phyloP scores from a whole-genome alignment of 2,797 vertebrate genomes.

The Bovichtus diacanthus region DNA sequence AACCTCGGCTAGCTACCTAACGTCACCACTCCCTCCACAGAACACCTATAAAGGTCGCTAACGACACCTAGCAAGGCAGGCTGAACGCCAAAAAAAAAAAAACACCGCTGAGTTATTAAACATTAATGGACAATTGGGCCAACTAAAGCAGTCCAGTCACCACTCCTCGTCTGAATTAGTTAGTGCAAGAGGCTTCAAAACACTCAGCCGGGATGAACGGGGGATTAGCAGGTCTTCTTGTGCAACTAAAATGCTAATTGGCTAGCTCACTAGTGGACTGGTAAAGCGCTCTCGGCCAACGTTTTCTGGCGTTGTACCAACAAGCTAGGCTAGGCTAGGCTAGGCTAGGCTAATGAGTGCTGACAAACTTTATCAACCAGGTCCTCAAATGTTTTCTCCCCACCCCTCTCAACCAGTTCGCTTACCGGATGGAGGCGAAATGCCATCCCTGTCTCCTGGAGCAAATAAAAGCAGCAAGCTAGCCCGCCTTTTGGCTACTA shows the following conservation, averaged over 20 bases:
- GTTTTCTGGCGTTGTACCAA: constrained; percentile 68
- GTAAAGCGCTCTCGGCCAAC: constrained; percentile 61
- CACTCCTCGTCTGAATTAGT: constrained; percentile 6
- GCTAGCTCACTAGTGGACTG: constrained; percentile 60
- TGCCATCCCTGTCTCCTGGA: constrained; percentile 63
- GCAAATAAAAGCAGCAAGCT: constrained; percentile 31
- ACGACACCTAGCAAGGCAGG: constrained; percentile 41
- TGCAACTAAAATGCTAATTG: constrained; percentile 73
- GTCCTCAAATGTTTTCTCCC: constrained; percentile 51
- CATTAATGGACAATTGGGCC: background rate
- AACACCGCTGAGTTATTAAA: constrained; percentile 51
- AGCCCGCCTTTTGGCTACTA: constrained; percentile 21
- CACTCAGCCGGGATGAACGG: constrained; percentile 32
- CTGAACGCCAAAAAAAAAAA: background rate
- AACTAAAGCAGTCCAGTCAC: constrained; percentile 12
- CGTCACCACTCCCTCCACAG: constrained; percentile 62
- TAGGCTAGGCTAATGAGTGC: constrained; percentile 78
- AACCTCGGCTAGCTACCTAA: constrained; percentile 46
- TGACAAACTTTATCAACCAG: constrained; percentile 73
- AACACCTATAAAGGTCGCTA: constrained; percentile 52
- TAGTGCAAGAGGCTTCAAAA: constrained; percentile 3
- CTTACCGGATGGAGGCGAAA: constrained; percentile 56
- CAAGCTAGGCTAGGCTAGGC: constrained; percentile 49
- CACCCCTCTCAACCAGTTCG: constrained; percentile 58
- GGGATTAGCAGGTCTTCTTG: constrained; percentile 63